Evolutionary conservation across 2,113 vertebrate species (phyloP).

Genomic region (Parus major): DNA sequence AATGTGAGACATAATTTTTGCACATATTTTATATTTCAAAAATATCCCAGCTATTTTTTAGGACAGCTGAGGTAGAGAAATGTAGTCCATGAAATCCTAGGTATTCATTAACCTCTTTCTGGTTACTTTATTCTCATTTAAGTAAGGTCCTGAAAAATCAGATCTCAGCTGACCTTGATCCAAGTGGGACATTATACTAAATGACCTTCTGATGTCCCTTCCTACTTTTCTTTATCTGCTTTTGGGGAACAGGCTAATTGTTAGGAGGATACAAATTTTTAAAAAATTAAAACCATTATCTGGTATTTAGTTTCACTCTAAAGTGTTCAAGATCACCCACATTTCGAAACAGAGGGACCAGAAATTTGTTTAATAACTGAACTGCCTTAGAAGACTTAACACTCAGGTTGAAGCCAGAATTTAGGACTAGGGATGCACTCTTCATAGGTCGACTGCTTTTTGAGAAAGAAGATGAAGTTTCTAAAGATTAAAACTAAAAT

Average conservation of each 20-base stretch:
- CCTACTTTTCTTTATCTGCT: not conserved
- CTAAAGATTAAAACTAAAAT: not conserved
- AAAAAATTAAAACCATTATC: not conserved
- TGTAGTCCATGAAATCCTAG: not conserved
- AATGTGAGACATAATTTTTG: not conserved
- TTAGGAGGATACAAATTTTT: not conserved
- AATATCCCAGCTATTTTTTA: not conserved
- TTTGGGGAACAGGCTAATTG: not conserved
- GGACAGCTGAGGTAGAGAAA: not conserved
- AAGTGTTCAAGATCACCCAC: not conserved
- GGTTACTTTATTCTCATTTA: not conserved
- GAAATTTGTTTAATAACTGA: not conserved
- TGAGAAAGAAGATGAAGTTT: not conserved
- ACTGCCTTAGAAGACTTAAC: not conserved
- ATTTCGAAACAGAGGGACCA: not conserved
- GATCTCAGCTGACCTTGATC: not conserved
- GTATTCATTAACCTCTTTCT: not conserved
- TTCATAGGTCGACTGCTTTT: not conserved
- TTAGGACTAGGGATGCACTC: not conserved
- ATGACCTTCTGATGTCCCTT: not conserved
- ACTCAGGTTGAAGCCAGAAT: not conserved
- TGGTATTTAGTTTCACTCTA: not conserved
- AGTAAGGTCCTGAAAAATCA: not conserved
- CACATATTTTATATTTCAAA: not conserved
- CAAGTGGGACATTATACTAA: not conserved